These are phyloP conservation scores for Rallus crepitans DNA, from an alignment of 2,797 vertebrate species.

Conservation along the genomic window DNA sequence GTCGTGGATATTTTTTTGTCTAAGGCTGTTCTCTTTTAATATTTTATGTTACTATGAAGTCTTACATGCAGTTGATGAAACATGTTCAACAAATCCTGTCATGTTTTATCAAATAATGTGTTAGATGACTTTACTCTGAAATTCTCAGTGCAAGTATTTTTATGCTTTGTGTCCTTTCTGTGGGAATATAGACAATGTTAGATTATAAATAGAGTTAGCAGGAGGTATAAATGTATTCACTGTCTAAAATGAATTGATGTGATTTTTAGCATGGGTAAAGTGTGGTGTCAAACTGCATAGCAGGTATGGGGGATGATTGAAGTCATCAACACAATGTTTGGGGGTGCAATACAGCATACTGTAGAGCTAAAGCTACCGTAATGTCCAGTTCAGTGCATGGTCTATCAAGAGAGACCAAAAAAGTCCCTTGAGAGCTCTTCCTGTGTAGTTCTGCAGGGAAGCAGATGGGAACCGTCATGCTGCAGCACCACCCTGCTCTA, in stretches of 20 bases:
- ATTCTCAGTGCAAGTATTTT: not conserved
- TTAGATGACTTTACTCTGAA: not conserved
- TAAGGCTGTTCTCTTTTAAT: not conserved
- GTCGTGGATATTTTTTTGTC: not conserved
- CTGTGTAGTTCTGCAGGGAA: not conserved
- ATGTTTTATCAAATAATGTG: not conserved
- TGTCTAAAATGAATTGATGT: not conserved
- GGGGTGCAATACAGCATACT: rapidly evolving
- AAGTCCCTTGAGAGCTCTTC: not conserved
- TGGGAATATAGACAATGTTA: not conserved
- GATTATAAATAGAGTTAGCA: not conserved
- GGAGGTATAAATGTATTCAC: not conserved
- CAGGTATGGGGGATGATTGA: not conserved
- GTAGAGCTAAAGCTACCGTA: rapidly evolving
- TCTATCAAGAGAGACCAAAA: not conserved
- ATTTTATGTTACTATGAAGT: not conserved
- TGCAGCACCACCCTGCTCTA: not conserved
- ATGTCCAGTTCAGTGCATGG: rapidly evolving
- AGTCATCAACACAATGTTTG: not conserved
- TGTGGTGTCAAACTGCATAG: not conserved
- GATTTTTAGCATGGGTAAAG: not conserved
- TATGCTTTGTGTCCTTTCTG: not conserved
- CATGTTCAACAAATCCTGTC: not conserved
- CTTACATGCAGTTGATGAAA: not conserved
- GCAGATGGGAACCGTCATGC: rapidly evolving